Conservation (phyloP, 1,140 invertebrate genomes). For the Tribolium castaneum region DNA sequence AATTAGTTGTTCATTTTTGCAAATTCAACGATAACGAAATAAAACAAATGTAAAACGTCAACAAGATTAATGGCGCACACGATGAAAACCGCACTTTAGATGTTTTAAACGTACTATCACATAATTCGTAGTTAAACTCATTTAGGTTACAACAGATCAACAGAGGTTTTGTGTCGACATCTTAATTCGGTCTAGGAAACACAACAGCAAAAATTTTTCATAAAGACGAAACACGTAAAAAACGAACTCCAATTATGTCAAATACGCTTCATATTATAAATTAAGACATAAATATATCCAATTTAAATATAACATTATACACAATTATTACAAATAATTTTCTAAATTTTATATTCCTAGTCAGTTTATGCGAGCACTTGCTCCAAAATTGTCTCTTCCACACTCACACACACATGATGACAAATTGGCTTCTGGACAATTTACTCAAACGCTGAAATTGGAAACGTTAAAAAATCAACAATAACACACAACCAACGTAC, state of each 20-base stretch:
- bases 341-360: conserved; percentile 16
- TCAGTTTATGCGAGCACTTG: conserved; percentile 27
- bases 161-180: neutral
- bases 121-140: conserved; percentile 34
- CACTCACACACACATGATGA: neutral
- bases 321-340: conserved; percentile 26
- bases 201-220: neutral
- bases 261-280: conserved; percentile 20
- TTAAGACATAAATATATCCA: conserved; percentile 31
- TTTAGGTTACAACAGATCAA: conserved; percentile 39
- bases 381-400: neutral
- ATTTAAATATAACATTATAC: conserved; percentile 21
- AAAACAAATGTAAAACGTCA: conserved; percentile 2
- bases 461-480: neutral
- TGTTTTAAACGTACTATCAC: conserved; percentile 29
- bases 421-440: neutral
- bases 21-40: conserved; percentile 20
- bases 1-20: neutral
- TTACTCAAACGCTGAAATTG: conserved; percentile 1
- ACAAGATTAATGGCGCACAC: conserved; percentile 4
- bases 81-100: conserved; percentile 2
- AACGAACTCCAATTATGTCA: conserved; percentile 9
- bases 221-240: conserved; percentile 12
- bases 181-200: conserved; percentile 9
- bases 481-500: conserved; percentile 19